phyloP scores from a whole-genome alignment of 2,113 vertebrate species.

The Sphyrna mokarran region DNA sequence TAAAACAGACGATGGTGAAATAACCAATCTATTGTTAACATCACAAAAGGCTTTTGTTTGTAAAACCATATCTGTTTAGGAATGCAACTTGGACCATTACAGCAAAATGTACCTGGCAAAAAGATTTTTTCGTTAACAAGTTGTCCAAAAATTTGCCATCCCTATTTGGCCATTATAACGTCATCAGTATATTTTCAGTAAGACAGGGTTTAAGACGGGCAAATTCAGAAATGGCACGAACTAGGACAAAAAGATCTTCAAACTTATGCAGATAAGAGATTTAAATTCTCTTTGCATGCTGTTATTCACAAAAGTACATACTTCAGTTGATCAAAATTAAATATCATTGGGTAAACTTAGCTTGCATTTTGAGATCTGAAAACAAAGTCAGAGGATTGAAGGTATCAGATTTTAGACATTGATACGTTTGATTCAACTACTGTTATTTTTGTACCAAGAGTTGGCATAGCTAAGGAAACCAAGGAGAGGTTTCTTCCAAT shows the following conservation, averaged over 20 bases:
- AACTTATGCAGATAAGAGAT: slow-evolving; percentile 16
- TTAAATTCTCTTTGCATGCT: slow-evolving; percentile 35
- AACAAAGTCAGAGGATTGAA: slow-evolving; percentile 19
- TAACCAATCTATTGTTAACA: slow-evolving; percentile 32
- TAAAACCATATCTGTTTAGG: slow-evolving; percentile 12
- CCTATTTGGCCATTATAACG: slow-evolving; percentile 33
- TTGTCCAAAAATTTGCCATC: slow-evolving; percentile 19
- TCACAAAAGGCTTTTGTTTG: slow-evolving; percentile 28
- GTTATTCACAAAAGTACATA: slow-evolving; percentile 26
- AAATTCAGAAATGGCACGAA: slow-evolving; percentile 32
- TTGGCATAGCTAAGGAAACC: slow-evolving; percentile 1
- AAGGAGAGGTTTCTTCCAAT: slow-evolving; percentile 24
- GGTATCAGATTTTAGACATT: slow-evolving; percentile 18
- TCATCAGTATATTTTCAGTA: slow-evolving; percentile 34
- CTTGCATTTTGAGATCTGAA: not conserved
- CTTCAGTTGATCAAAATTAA: slow-evolving; percentile 26
- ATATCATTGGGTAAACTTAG: slow-evolving; percentile 13
- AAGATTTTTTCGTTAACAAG: not conserved
- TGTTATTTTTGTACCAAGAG: not conserved
- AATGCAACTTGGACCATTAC: slow-evolving; percentile 7
- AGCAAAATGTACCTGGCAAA: not conserved
- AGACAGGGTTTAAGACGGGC: not conserved
- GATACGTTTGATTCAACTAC: not conserved
- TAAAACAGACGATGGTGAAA: not conserved
- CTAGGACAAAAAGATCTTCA: slow-evolving; percentile 26